Evolutionary conservation across 1,140 invertebrate species (phyloP).

Genomic region (Dendroctonus ponderosae): DNA sequence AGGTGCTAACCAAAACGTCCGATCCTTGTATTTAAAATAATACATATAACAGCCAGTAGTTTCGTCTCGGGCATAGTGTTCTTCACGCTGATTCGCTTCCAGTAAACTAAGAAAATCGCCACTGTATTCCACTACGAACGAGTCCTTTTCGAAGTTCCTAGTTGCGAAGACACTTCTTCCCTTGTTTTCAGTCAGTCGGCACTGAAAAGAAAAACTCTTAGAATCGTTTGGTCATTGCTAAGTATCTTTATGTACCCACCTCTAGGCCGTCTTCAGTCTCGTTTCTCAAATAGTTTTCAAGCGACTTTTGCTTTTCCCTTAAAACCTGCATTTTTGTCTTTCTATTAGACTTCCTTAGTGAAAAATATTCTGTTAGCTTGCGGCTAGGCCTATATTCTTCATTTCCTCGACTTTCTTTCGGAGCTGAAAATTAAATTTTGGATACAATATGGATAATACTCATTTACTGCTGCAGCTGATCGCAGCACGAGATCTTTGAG

Average conservation of each 20-base stretch:
- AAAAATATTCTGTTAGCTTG: conserved; percentile 83
- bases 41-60: conserved; percentile 99
- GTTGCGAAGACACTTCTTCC: conserved; percentile 77
- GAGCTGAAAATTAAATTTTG: not conserved
- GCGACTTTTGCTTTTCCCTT: conserved; percentile 76
- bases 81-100: conserved; percentile 82
- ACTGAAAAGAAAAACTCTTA: conserved; percentile 23
- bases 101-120: conserved; percentile 86
- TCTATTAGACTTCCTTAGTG: conserved; percentile 81
- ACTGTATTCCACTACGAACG: conserved; percentile 96
- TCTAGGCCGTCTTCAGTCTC: conserved; percentile 81
- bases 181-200: conserved; percentile 64
- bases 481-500: no score
- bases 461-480: no score
- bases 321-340: conserved; percentile 82
- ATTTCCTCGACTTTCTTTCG: not conserved
- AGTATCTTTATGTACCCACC: conserved; percentile 53
- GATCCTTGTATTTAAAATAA: conserved; percentile 90
- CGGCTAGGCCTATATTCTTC: conserved; percentile 11
- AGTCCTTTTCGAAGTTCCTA: conserved; percentile 75
- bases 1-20: conserved; percentile 84
- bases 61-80: conserved; percentile 79
- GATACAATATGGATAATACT: no score
- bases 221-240: not conserved
- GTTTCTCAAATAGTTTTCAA: conserved; percentile 75